These are phyloP conservation scores for Tupiocoris notatus DNA, from an alignment of 2,888 invertebrate species.

Conservation along the genomic window DNA sequence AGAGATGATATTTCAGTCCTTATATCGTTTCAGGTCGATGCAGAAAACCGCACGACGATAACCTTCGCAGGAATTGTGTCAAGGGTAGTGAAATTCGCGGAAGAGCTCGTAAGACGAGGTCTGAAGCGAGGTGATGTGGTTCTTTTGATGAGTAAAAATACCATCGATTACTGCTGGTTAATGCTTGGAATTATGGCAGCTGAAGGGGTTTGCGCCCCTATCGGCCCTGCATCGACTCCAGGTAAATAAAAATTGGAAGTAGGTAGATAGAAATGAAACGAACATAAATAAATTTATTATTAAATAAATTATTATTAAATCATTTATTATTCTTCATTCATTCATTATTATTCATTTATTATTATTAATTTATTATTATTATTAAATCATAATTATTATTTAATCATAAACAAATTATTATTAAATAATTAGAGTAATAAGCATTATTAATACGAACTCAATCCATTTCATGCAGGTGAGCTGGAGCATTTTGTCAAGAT, in stretches of 20 bases:
- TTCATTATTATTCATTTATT: neutral
- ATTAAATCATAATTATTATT: neutral
- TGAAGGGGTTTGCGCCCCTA: conserved; percentile 38
- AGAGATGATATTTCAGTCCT: neutral
- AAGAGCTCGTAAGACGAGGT: neutral
- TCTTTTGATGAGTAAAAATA: conserved; percentile 29
- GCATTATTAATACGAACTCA: no score
- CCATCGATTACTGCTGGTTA: conserved; percentile 19
- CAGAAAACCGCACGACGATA: neutral
- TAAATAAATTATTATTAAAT: no score
- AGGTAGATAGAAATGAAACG: neutral
- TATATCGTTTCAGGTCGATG: conserved; percentile 9
- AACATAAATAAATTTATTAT: neutral
- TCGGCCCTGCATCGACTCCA: conserved; percentile 1
- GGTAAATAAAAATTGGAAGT: conserved; percentile 30
- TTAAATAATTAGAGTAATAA: no score
- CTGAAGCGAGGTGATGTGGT: conserved; percentile 26
- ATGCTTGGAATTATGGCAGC: conserved; percentile 40
- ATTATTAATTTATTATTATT: neutral
- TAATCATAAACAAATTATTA: no score
- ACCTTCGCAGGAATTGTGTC: conserved; percentile 1
- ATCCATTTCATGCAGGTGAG: no score
- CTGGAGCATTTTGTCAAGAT: conserved; percentile 26
- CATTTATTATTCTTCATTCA: no score
- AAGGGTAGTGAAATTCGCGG: neutral